A percentile compares a stretch with the other conserved stretches of the same genome.
phyloP scores from a whole-genome alignment of 2,113 vertebrate genomes.

The Bos javanicus region DNA sequence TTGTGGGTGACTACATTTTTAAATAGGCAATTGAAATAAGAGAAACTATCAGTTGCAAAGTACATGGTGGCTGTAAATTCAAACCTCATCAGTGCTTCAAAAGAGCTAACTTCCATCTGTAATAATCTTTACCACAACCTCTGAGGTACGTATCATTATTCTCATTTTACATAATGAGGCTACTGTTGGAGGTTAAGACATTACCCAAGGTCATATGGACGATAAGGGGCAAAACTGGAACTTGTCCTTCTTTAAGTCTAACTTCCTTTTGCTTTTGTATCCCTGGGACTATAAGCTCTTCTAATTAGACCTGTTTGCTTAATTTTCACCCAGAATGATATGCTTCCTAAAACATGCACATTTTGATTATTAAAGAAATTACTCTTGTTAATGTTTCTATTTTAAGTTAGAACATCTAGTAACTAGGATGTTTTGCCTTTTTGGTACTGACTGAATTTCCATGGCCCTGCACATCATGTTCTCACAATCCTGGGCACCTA shows the following conservation, averaged over 20 bases:
- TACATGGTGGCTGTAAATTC: neutral
- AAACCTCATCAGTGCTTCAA: neutral
- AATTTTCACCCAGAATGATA: neutral
- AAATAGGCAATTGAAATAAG: neutral
- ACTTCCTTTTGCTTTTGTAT: neutral
- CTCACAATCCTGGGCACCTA: constrained; percentile 39
- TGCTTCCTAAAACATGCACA: neutral
- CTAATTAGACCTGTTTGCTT: neutral
- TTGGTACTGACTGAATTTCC: constrained; percentile 23
- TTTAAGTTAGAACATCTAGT: constrained; percentile 8
- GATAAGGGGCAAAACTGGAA: neutral
- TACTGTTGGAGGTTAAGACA: neutral
- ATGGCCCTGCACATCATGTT: neutral
- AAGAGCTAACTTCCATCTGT: neutral
- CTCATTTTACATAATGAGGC: neutral
- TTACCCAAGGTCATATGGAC: neutral
- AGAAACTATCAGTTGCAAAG: neutral
- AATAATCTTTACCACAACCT: neutral
- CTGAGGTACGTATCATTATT: neutral
- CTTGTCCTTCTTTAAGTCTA: neutral
- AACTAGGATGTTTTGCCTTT: constrained; percentile 31
- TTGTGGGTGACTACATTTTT: neutral
- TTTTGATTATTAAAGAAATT: constrained; percentile 18
- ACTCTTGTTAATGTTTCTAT: neutral
- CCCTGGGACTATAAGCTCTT: neutral